These are phyloP conservation scores for Eufriesea mexicana DNA, from an alignment of 1,140 invertebrate species.

Conservation along the genomic window DNA sequence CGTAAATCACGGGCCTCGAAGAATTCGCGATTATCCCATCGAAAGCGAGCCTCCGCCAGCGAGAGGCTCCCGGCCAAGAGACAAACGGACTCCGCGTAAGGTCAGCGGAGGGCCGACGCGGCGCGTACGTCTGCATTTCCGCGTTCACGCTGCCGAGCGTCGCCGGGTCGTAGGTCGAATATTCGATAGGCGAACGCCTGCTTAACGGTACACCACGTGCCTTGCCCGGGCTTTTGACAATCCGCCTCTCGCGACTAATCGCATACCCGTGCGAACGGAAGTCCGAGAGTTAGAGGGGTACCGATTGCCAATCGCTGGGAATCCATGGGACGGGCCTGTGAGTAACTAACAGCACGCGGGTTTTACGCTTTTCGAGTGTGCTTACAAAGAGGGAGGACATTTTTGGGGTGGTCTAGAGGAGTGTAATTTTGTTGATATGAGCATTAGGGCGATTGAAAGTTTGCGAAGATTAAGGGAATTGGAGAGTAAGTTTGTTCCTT, in stretches of 20 bases:
- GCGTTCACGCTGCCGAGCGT: constrained; percentile 63
- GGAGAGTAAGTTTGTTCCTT: too few species aligned
- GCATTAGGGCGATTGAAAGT: too few species aligned
- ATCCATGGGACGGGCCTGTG: not conserved
- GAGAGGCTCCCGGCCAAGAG: constrained; percentile 44
- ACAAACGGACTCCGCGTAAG: constrained; percentile 60
- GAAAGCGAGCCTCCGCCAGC: constrained; percentile 51
- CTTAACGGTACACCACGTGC: constrained; percentile 67
- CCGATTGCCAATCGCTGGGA: not conserved
- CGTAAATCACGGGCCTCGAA: constrained; percentile 28
- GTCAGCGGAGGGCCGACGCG: constrained; percentile 49
- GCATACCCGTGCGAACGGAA: constrained; percentile 50
- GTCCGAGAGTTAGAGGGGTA: not conserved
- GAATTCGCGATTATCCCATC: constrained; percentile 48
- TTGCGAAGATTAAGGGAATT: too few species aligned
- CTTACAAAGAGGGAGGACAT: too few species aligned
- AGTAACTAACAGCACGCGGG: too few species aligned
- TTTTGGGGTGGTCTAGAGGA: too few species aligned
- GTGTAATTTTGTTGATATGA: too few species aligned
- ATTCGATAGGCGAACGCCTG: constrained; percentile 66
- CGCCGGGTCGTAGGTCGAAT: constrained; percentile 66
- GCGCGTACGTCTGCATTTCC: constrained; percentile 55
- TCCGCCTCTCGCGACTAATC: constrained; percentile 56
- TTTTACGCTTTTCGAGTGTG: too few species aligned
- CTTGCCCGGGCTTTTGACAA: constrained; percentile 66